A percentile compares a stretch with the other conserved stretches of the same genome.
phyloP scores from a whole-genome alignment of 2,888 invertebrate genomes.

The Tanytarsus gracilentus region DNA sequence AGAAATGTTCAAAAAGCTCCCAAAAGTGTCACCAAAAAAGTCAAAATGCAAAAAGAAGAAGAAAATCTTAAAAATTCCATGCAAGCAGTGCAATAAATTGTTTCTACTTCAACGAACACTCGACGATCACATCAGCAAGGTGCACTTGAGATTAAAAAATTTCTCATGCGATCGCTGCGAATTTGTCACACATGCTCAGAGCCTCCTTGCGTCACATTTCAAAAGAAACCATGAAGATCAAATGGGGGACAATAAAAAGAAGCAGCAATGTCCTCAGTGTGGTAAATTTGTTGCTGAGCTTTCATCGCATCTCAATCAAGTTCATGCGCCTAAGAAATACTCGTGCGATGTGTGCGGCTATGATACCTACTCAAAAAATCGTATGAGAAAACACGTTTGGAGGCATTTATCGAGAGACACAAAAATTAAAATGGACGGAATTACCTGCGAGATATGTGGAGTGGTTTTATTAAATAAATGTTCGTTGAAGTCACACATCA shows the following conservation, averaged over 20 bases:
- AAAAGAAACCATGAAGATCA: not conserved
- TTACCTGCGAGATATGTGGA: not conserved
- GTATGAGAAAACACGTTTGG: not conserved
- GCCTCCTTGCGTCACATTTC: not conserved
- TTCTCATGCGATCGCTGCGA: not conserved
- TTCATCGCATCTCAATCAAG: not conserved
- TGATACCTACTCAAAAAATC: not conserved
- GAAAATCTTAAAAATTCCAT: not conserved
- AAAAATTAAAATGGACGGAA: not conserved
- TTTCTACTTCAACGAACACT: not conserved
- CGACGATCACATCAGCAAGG: not conserved
- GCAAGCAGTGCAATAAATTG: not conserved
- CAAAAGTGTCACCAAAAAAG: not conserved
- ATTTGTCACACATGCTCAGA: not conserved
- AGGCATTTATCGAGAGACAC: not conserved
- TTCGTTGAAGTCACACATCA: not conserved
- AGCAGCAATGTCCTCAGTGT: not conserved
- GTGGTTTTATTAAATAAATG: not conserved
- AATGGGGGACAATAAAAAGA: not conserved
- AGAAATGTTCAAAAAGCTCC: not conserved
- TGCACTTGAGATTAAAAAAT: not conserved
- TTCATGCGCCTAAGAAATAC: not conserved
- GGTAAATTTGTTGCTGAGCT: not conserved
- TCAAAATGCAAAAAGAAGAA: not conserved
- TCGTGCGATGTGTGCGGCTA: not conserved